Percentiles rank a stretch among this genome's conserved stretches.
These are phyloP conservation scores for Phaethornis superciliosus DNA, from an alignment of 2,113 vertebrate species.

Conservation along the genomic window DNA sequence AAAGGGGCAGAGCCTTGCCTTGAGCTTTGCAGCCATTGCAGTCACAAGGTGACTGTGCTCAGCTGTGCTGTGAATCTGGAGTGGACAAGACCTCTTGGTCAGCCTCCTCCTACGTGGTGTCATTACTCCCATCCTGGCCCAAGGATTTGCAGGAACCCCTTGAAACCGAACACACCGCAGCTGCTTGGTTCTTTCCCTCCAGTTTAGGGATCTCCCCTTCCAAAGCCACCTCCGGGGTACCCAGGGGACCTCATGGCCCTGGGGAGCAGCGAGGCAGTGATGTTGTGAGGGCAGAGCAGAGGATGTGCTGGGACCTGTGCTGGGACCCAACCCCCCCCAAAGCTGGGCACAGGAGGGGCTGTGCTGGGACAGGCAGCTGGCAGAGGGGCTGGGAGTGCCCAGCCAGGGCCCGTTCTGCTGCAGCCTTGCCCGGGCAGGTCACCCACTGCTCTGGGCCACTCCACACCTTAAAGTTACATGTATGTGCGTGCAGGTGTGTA, in stretches of 20 bases:
- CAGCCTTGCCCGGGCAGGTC: background rate
- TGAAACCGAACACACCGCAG: rapidly evolving
- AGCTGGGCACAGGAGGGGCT: background rate
- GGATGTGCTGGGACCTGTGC: background rate
- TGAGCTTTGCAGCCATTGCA: background rate
- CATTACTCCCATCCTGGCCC: background rate
- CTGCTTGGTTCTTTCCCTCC: background rate
- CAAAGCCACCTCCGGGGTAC: background rate
- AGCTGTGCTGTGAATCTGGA: rapidly evolving
- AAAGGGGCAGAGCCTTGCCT: rapidly evolving
- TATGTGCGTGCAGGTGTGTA: background rate
- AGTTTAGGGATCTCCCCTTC: background rate
- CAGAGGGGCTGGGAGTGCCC: background rate
- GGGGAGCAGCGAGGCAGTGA: background rate
- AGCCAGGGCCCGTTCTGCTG: background rate
- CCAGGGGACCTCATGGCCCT: background rate
- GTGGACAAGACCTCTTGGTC: background rate
- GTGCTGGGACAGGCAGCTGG: background rate
- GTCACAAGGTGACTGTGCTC: background rate
- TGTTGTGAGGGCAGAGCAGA: background rate
- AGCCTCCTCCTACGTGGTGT: background rate
- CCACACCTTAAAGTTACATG: background rate
- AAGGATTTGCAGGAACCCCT: background rate
- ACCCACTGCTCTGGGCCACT: background rate
- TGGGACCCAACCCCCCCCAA: background rate